These are phyloP conservation scores for Papilio helenus DNA, from an alignment of 1,140 invertebrate genomes.

Conservation along the genomic window DNA sequence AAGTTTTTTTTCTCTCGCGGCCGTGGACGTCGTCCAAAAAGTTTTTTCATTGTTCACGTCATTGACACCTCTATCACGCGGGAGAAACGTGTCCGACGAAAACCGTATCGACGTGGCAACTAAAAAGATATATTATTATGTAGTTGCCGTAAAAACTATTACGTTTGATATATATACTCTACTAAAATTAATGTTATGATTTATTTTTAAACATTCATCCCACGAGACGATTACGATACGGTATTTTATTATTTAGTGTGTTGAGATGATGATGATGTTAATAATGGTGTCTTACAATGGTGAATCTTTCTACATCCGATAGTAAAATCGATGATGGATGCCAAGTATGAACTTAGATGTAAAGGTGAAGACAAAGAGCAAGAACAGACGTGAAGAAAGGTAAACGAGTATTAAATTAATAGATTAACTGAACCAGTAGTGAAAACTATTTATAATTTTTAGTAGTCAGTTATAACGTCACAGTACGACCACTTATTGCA, in stretches of 20 bases:
- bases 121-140: constrained; percentile 8
- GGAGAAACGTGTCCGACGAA: constrained; percentile 7
- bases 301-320: no score
- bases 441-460: neutral
- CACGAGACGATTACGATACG: neutral
- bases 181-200: neutral
- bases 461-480: neutral
- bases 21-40: constrained; percentile 34
- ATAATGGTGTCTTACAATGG: no score
- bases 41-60: constrained; percentile 36
- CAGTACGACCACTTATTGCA: neutral
- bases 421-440: neutral
- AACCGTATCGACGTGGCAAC: neutral
- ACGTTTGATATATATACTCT: neutral
- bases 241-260: no score
- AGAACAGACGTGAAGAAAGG: neutral
- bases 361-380: no score
- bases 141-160: neutral
- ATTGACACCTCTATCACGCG: constrained; percentile 34
- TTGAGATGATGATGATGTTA: no score
- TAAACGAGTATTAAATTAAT: neutral
- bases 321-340: no score
- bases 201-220: neutral
- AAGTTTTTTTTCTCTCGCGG: constrained; percentile 9
- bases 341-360: no score